Evolutionary conservation across 2,797 vertebrate species (phyloP).

Genomic region (Sciurus carolinensis): DNA sequence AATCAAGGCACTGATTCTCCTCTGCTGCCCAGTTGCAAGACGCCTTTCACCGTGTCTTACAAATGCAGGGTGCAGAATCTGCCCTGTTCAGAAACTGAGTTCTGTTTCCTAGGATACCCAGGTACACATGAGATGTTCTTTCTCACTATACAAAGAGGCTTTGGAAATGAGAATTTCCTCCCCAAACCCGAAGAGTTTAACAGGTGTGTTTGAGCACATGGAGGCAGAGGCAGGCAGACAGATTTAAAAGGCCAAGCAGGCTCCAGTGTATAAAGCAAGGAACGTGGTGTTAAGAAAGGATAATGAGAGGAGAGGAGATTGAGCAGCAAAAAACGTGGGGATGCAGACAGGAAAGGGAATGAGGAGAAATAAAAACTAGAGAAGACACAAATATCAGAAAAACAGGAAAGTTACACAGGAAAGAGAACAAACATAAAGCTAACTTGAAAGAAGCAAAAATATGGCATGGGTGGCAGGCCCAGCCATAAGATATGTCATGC

Average conservation of each 20-base stretch:
- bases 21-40: constrained; percentile 83
- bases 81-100: constrained; percentile 77
- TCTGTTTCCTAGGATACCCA: constrained; percentile 88
- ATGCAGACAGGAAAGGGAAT: neutral
- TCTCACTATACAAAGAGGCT: constrained; percentile 70
- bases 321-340: neutral
- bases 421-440: neutral
- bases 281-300: neutral
- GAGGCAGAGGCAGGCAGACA: neutral
- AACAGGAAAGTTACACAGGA: neutral
- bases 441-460: neutral
- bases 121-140: constrained; percentile 64
- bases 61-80: constrained; percentile 77
- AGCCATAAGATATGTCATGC: fast-evolving
- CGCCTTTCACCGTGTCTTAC: constrained; percentile 66
- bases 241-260: neutral
- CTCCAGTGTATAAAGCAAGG: neutral
- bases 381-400: neutral
- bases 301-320: neutral
- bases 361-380: neutral
- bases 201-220: constrained; percentile 24
- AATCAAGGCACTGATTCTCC: constrained; percentile 80
- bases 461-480: neutral
- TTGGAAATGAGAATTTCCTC: constrained; percentile 64
- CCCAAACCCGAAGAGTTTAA: neutral